Evolutionary conservation across 2,797 vertebrate genomes (phyloP).

Genomic region (Champsocephalus esox): DNA sequence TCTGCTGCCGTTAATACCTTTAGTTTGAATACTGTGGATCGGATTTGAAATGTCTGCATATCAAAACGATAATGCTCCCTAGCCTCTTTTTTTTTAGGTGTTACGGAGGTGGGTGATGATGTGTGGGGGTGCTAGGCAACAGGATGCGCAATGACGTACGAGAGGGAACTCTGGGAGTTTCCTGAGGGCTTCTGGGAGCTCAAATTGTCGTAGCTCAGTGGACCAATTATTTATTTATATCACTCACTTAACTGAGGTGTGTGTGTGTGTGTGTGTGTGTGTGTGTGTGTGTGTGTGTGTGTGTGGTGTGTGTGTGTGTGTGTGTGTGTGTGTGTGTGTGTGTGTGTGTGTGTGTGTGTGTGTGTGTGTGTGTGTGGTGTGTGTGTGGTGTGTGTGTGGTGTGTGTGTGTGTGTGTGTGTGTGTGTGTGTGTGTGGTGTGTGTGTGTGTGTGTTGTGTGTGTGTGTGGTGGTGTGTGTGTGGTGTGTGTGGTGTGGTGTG

Average conservation of each 20-base stretch:
- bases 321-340: neutral
- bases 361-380: conserved; percentile 24
- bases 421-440: neutral
- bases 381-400: conserved; percentile 32
- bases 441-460: conserved; percentile 14
- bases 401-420: neutral
- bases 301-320: conserved; percentile 14
- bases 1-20: too few relatives aligned
- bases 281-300: conserved; percentile 22
- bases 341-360: conserved; percentile 10
- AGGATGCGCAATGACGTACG: conserved; percentile 72
- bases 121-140: conserved; percentile 81
- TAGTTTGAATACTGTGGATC: too few relatives aligned
- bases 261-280: conserved; percentile 32
- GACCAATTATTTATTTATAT: conserved; percentile 70
- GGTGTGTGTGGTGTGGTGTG: conserved; percentile 13
- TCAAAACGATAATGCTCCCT: neutral
- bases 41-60: conserved; percentile 19
- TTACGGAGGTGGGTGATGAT: conserved; percentile 59
- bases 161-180: conserved; percentile 78
- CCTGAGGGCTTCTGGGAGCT: conserved; percentile 71
- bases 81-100: neutral
- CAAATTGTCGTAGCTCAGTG: conserved; percentile 56
- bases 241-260: conserved; percentile 15
- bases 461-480: conserved; percentile 17